Percentiles rank a stretch among this genome's conserved stretches.
phyloP scores from a whole-genome alignment of 2,113 vertebrate genomes.

The Mormyrus iriodes region DNA sequence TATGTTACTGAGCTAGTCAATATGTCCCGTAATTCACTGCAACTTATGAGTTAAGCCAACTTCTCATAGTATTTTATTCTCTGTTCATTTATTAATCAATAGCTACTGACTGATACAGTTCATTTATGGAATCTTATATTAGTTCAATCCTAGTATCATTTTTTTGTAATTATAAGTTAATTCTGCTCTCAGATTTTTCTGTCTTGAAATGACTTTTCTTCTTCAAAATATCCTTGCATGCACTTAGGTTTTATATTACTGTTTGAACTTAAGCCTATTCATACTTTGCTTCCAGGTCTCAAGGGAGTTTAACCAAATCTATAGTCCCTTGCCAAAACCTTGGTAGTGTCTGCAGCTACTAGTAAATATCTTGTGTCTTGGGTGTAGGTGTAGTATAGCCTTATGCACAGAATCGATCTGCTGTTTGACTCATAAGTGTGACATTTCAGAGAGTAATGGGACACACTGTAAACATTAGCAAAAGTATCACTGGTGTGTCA shows the following conservation, averaged over 20 bases:
- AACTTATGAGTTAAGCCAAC: neutral
- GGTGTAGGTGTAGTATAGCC: neutral
- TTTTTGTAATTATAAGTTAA: neutral
- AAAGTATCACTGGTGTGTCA: neutral
- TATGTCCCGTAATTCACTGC: neutral
- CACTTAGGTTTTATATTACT: neutral
- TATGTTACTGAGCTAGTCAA: neutral
- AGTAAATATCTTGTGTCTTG: neutral
- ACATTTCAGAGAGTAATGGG: neutral
- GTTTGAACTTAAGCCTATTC: neutral
- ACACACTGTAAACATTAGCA: constrained; percentile 2
- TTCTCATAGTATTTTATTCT: neutral
- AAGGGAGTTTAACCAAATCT: neutral
- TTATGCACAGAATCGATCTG: neutral
- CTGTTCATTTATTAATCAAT: neutral
- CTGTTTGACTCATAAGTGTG: neutral
- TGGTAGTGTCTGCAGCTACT: neutral
- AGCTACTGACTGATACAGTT: neutral
- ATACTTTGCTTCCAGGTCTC: neutral
- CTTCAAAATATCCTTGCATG: neutral
- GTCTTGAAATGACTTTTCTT: neutral
- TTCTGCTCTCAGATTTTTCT: neutral
- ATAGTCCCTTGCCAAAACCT: neutral
- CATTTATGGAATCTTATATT: neutral
- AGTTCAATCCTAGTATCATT: neutral